These are phyloP conservation scores for Aelia acuminata DNA, from an alignment of 2,888 invertebrate species.

Conservation along the genomic window DNA sequence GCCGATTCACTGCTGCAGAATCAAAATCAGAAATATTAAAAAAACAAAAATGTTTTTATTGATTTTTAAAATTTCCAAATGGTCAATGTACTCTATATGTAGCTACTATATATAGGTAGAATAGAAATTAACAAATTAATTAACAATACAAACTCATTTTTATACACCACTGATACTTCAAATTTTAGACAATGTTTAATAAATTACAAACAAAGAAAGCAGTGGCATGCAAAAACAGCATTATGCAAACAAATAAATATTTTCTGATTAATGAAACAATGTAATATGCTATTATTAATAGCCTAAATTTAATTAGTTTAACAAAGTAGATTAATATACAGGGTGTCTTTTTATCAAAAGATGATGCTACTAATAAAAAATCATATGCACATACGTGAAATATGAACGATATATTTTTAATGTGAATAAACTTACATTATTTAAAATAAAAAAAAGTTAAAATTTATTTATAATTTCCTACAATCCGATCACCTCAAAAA, in stretches of 20 bases:
- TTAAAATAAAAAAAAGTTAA: too few species aligned
- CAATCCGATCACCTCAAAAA: too few species aligned
- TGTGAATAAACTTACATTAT: too few species aligned
- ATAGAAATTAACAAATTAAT: neutral
- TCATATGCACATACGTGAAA: neutral
- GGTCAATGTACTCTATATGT: too few species aligned
- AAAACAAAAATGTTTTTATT: too few species aligned
- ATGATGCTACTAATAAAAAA: neutral
- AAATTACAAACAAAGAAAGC: neutral
- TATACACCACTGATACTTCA: too few species aligned
- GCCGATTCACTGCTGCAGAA: too few species aligned
- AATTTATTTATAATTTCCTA: too few species aligned
- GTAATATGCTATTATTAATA: neutral
- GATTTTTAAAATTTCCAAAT: too few species aligned
- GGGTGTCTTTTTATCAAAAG: neutral
- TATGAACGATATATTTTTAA: neutral
- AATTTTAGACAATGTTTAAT: neutral
- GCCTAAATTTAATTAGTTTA: neutral
- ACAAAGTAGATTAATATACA: neutral
- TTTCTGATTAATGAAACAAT: neutral
- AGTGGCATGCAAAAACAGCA: slow-evolving; percentile 10
- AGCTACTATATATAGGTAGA: too few species aligned
- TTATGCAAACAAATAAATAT: neutral
- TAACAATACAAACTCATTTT: too few species aligned
- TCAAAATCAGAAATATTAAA: too few species aligned